These are phyloP conservation scores for Muscicapa adusta DNA, from an alignment of 2,113 vertebrate species.

Conservation along the genomic window DNA sequence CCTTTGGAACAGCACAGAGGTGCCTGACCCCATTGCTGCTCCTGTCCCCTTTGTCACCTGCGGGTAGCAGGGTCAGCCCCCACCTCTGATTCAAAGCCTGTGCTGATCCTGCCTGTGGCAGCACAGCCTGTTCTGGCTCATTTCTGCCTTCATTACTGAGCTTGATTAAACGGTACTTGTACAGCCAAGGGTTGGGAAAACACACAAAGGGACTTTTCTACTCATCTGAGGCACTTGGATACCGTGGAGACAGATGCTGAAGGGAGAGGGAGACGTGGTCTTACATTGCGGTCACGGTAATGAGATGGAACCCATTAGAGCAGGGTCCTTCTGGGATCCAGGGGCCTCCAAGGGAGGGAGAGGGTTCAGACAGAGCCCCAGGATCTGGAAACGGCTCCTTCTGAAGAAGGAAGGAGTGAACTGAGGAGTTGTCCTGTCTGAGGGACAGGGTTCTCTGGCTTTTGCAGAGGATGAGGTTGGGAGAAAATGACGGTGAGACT, in stretches of 20 bases:
- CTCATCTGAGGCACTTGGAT: conserved; percentile 23
- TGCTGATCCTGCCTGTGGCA: not conserved
- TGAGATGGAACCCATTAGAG: not conserved
- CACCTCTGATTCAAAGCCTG: not conserved
- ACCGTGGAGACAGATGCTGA: conserved; percentile 16
- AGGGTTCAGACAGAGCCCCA: not conserved
- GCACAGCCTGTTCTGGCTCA: not conserved
- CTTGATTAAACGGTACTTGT: conserved; percentile 53
- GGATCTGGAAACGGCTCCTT: not conserved
- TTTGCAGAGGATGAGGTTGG: not conserved
- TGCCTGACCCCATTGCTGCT: fast-evolving
- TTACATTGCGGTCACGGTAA: not conserved
- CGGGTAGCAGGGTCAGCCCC: fast-evolving
- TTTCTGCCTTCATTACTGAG: conserved; percentile 37
- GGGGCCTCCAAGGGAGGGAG: not conserved
- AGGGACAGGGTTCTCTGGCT: not conserved
- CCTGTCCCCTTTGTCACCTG: not conserved
- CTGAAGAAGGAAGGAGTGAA: not conserved
- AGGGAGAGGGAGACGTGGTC: not conserved
- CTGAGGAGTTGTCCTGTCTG: not conserved
- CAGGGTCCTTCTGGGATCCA: not conserved
- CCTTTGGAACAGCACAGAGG: not conserved
- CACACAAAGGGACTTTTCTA: conserved; percentile 37
- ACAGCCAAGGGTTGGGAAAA: conserved; percentile 34
- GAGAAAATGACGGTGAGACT: not conserved